Evolutionary conservation across 2,888 invertebrate species (phyloP), one percentile per base, ranked within the genome.

Genomic region (Allolobophora icterica): DNA sequence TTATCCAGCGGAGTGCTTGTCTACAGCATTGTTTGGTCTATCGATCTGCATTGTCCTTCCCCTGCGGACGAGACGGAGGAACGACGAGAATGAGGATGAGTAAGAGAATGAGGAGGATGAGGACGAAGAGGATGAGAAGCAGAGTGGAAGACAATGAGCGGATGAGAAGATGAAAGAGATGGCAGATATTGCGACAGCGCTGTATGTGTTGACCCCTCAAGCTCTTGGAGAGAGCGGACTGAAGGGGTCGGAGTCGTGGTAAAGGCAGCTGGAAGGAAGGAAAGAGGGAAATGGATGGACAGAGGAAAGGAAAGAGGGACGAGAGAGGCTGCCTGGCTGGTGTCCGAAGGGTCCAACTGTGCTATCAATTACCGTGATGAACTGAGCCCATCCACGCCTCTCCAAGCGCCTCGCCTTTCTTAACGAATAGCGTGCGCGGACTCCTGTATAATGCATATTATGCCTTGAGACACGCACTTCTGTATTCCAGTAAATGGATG

Each of bases 331-430:
- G 52, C 71, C 71, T n/a, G 71, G 71, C 11, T 13, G 71, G 71
- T 71, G 30, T 30, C n/a, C 71, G n/a, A n/a, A 71, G 71, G 71
- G 71, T 71, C n/a, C 71, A 71, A 71, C 71, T n/a, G 71, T 71
- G 71, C 71, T 71, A 71, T 71, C 71, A 71, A 71, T 71, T 71
- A 71, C 71, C 3, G 71, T 71, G 71, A 71, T 71, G 71, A 71
- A n/a, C 71, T 71, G 71, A 71, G n/a, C 30, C 30, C 71, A 71
- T 71, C 30, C 17, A 30, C 71, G 71, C 71, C 30, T 30, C 71
- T 71, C 71, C 17, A n/a, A 30, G 8, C 30, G 71, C 71, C 1
- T n/a, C 71, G 71, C 71, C 30, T 71, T 71, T n/a, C n/a, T 30
- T 71, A 11, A 30, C 30, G n/a, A 71, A 13, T n/a, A 71, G 71